phyloP scores from a whole-genome alignment of 1,140 invertebrate species.

The Apis mellifera region Amel_HAv3.1 CM009943.2:9609501-9610000 shows the following conservation, averaged over 20 bases:
- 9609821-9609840: conserved; percentile 81
- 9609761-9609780: conserved; percentile 81
- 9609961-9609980: neutral
- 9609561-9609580: neutral
- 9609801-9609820: conserved; percentile 70
- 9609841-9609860: conserved; percentile 79
- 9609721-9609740: neutral
- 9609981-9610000: neutral
- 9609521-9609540: too few relatives aligned
- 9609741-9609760: conserved; percentile 68
- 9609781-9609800: conserved; percentile 80
- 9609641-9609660: neutral
- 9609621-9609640: neutral
- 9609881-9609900: neutral
- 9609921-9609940: too few relatives aligned
- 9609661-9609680: neutral
- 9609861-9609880: conserved; percentile 19
- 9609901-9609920: neutral
- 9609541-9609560: too few relatives aligned
- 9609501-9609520: too few relatives aligned
- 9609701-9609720: neutral
- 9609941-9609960: neutral
- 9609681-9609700: neutral
- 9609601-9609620: neutral
- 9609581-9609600: neutral